Evolutionary conservation across 2,888 invertebrate genomes (phyloP).

Genomic region (Leuctra nigra): DNA sequence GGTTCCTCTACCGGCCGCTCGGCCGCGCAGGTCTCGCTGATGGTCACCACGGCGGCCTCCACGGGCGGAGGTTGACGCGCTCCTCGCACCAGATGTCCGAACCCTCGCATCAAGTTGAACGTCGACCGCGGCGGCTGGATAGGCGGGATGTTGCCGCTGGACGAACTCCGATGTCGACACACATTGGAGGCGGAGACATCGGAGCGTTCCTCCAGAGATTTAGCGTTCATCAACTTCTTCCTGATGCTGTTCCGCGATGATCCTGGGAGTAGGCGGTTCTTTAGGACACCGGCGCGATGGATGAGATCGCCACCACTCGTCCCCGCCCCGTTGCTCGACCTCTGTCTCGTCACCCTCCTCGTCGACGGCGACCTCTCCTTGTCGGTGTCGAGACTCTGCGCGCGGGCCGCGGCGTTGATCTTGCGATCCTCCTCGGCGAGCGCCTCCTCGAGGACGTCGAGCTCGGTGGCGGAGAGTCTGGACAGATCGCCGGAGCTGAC

Average conservation of each 20-base stretch:
- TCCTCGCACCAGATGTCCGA: slow-evolving; percentile 18
- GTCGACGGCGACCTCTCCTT: neutral
- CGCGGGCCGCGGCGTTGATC: slow-evolving; percentile 32
- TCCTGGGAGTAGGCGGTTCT: neutral
- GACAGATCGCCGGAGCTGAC: slow-evolving; percentile 31
- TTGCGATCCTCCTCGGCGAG: slow-evolving; percentile 31
- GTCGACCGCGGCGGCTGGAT: slow-evolving; percentile 16
- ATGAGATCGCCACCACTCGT: slow-evolving; percentile 14
- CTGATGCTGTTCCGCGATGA: slow-evolving; percentile 14
- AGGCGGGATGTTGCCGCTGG: slow-evolving; percentile 20
- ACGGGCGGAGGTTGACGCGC: slow-evolving; percentile 10
- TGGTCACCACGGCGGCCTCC: slow-evolving; percentile 24
- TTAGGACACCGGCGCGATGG: neutral
- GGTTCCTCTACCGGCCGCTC: neutral
- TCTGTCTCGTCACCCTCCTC: slow-evolving; percentile 14
- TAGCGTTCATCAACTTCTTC: slow-evolving; percentile 22
- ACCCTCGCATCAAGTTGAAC: slow-evolving; percentile 13
- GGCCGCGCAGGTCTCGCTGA: slow-evolving; percentile 15
- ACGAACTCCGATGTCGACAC: slow-evolving; percentile 20
- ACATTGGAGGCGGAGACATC: neutral
- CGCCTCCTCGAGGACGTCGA: slow-evolving; percentile 34
- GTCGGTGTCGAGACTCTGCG: slow-evolving; percentile 31
- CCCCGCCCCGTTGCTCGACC: slow-evolving; percentile 16
- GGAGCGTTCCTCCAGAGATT: slow-evolving; percentile 24
- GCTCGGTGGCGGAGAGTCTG: slow-evolving; percentile 32